Evolutionary conservation across 1,140 invertebrate genomes (phyloP).

Genomic region (Aplysia californica): DNA sequence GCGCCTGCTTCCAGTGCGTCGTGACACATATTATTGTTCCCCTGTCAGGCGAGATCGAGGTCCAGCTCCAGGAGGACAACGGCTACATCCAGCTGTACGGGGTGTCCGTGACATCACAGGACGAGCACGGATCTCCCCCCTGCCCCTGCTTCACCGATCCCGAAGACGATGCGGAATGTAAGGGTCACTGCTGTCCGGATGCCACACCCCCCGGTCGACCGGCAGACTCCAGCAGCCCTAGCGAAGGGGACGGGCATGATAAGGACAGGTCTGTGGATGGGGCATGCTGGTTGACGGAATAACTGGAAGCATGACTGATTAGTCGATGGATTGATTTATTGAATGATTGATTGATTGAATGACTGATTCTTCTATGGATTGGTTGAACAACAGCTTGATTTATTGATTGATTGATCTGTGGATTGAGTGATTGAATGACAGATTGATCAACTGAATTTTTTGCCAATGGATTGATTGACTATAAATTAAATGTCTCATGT

Average conservation of each 20-base stretch:
- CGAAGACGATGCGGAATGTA: too few species aligned
- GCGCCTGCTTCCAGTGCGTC: background rate
- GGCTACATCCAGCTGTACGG: constrained; percentile 27
- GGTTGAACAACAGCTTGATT: too few species aligned
- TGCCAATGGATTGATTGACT: too few species aligned
- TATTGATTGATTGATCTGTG: too few species aligned
- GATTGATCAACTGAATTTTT: too few species aligned
- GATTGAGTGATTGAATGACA: too few species aligned
- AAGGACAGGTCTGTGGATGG: background rate
- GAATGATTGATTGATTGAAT: too few species aligned
- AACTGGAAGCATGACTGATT: background rate
- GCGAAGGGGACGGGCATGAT: background rate
- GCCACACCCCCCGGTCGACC: background rate
- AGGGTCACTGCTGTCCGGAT: background rate
- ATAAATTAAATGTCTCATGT: too few species aligned
- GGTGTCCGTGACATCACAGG: background rate
- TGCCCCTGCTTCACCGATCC: background rate
- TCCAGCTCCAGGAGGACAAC: constrained; percentile 30
- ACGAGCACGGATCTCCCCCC: background rate
- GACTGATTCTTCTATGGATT: too few species aligned
- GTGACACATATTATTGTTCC: background rate
- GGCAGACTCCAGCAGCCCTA: background rate
- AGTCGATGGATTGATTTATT: too few species aligned
- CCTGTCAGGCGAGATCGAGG: constrained; percentile 27
- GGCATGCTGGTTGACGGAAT: background rate